phyloP scores from a whole-genome alignment of 2,888 invertebrate genomes.

The Lasius fuliginosus region DNA sequence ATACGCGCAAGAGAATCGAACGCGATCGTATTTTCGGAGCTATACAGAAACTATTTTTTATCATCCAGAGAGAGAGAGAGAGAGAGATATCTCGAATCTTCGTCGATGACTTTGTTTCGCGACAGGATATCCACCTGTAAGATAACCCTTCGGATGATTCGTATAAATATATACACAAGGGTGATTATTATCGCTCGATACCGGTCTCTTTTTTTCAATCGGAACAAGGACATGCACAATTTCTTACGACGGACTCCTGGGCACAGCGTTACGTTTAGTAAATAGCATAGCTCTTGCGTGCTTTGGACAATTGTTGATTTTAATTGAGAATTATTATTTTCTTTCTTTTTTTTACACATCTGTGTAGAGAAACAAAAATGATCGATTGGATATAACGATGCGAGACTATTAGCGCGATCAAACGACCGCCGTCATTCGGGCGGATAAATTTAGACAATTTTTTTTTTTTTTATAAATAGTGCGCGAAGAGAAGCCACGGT shows the following conservation, averaged over 20 bases:
- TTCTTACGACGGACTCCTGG: constrained; percentile 73
- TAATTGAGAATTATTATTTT: constrained; percentile 74
- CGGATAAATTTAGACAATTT: constrained; percentile 66
- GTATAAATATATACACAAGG: background rate
- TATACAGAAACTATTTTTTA: constrained; percentile 29
- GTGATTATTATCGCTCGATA: background rate
- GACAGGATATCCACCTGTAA: background rate
- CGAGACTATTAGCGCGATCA: constrained; percentile 70
- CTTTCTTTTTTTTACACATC: constrained; percentile 64
- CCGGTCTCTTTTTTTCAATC: background rate
- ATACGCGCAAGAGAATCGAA: constrained; percentile 1
- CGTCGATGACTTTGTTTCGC: background rate
- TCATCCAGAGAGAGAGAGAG: background rate
- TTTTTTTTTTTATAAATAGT: constrained; percentile 20
- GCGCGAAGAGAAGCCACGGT: constrained; percentile 12
- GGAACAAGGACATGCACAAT: constrained; percentile 34
- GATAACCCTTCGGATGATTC: background rate
- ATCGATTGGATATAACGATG: constrained; percentile 64
- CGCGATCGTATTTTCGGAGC: background rate
- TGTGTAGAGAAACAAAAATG: constrained; percentile 53
- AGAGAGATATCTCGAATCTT: background rate
- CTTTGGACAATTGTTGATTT: constrained; percentile 77
- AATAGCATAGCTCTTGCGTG: constrained; percentile 72
- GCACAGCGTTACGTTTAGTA: constrained; percentile 79
- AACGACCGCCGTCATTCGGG: constrained; percentile 20